Evolutionary conservation across 2,113 vertebrate genomes (phyloP).

Genomic region (Odontesthes bonariensis): DNA sequence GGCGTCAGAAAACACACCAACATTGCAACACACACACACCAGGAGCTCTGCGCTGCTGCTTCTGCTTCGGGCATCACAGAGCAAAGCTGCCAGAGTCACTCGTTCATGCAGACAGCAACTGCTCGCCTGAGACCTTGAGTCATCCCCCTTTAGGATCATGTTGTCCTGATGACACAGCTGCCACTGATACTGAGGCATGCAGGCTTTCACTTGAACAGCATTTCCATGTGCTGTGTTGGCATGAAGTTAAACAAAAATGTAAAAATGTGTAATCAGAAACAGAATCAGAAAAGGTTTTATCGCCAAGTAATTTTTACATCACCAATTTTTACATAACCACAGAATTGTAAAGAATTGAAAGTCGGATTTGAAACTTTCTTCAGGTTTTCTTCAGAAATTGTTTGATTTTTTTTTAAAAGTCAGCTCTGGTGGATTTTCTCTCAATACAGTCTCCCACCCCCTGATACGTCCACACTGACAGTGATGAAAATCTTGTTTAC

Average conservation of each 20-base stretch:
- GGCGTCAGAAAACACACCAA: background rate
- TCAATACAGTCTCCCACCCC: too few species aligned
- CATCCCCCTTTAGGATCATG: background rate
- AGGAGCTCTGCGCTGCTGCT: background rate
- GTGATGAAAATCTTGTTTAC: background rate
- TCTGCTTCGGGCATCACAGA: slow-evolving; percentile 8
- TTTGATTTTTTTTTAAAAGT: too few species aligned
- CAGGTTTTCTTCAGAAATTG: too few species aligned
- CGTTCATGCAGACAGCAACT: slow-evolving; percentile 5
- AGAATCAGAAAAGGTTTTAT: too few species aligned
- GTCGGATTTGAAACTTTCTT: too few species aligned
- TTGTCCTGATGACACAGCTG: slow-evolving; percentile 15
- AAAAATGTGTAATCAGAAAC: background rate
- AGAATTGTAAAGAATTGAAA: background rate
- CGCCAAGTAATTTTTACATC: too few species aligned
- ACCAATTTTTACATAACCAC: too few species aligned
- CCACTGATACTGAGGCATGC: slow-evolving; percentile 12
- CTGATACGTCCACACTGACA: background rate
- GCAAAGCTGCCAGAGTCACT: slow-evolving; percentile 1
- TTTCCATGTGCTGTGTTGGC: background rate
- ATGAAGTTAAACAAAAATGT: background rate
- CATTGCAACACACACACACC: slow-evolving; percentile 8
- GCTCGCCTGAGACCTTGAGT: slow-evolving; percentile 22
- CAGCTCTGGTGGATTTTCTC: too few species aligned
- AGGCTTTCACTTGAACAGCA: background rate